phyloP scores from a whole-genome alignment of 2,797 vertebrate genomes.

The Fratercula arctica region DNA sequence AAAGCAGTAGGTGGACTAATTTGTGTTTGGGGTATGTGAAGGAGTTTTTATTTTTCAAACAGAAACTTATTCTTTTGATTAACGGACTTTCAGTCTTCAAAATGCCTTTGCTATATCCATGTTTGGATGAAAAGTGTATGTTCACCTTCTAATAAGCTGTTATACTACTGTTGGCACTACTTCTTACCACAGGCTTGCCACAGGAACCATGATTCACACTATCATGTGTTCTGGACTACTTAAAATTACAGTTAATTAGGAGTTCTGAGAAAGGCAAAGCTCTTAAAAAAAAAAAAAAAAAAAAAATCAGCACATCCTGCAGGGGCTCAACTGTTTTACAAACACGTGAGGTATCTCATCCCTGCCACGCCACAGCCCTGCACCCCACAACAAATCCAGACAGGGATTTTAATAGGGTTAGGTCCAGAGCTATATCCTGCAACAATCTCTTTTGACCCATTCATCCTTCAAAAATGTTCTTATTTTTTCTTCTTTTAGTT shows the following conservation, averaged over 20 bases:
- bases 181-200: conserved; percentile 56
- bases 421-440: neutral
- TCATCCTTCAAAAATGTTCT: neutral
- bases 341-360: neutral
- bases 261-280: conserved; percentile 36
- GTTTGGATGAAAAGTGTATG: conserved; percentile 23
- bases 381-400: neutral
- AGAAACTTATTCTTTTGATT: conserved; percentile 13
- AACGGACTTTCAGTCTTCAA: conserved; percentile 17
- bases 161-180: conserved; percentile 21
- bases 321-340: neutral
- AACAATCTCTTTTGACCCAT: neutral
- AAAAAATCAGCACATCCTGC: neutral
- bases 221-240: conserved; percentile 23
- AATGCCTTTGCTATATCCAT: conserved; percentile 6
- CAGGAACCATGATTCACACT: conserved; percentile 62
- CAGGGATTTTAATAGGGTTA: neutral
- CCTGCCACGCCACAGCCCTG: neutral
- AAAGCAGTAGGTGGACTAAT: neutral
- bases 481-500: neutral
- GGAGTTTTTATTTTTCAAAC: conserved; percentile 27
- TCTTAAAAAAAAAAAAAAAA: neutral
- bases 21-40: neutral
- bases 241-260: conserved; percentile 52
- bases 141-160: conserved; percentile 52